A percentile compares a stretch with the other conserved stretches of the same genome.
Conservation (phyloP, 2,797 vertebrate species). For the Sebastes goodei region DNA sequence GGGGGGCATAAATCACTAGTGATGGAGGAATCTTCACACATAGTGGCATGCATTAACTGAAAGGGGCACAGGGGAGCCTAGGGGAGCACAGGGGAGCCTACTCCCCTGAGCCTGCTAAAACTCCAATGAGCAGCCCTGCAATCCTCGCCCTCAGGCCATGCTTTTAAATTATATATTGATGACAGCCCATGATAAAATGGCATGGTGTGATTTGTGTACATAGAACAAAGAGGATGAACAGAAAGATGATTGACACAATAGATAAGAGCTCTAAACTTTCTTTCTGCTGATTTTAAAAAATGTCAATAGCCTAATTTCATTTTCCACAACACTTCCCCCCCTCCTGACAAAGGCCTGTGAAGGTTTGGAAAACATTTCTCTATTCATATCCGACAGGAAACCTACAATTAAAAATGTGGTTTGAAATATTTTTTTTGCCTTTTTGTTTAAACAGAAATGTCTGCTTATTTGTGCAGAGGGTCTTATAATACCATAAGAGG, state of each 20-base stretch:
- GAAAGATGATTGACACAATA: slow-evolving; percentile 50
- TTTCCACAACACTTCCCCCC: neutral
- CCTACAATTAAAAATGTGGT: slow-evolving; percentile 38
- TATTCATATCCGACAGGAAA: slow-evolving; percentile 48
- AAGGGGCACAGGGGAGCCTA: slow-evolving; percentile 44
- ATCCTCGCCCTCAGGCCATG: slow-evolving; percentile 45
- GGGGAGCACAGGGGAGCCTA: slow-evolving; percentile 39
- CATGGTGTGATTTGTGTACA: slow-evolving; percentile 47
- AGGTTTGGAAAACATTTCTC: slow-evolving; percentile 7
- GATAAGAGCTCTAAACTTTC: slow-evolving; percentile 23
- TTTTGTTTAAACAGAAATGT: slow-evolving; percentile 51
- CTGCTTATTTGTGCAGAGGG: slow-evolving; percentile 38
- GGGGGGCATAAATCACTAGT: slow-evolving; percentile 60
- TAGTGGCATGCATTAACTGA: slow-evolving; percentile 62
- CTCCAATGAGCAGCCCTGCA: slow-evolving; percentile 50
- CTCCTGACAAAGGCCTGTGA: neutral
- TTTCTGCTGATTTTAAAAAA: slow-evolving; percentile 50
- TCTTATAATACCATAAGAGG: neutral
- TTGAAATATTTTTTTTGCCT: slow-evolving; percentile 27
- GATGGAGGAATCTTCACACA: slow-evolving; percentile 61
- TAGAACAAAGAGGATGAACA: slow-evolving; percentile 9
- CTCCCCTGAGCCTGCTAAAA: slow-evolving; percentile 59
- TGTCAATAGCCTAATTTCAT: slow-evolving; percentile 33
- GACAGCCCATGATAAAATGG: slow-evolving; percentile 70
- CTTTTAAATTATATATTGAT: slow-evolving; percentile 77